A percentile compares a stretch with the other conserved stretches of the same genome.
Conservation (phyloP, 2,113 vertebrate species). For the Leucosticte australis region DNA sequence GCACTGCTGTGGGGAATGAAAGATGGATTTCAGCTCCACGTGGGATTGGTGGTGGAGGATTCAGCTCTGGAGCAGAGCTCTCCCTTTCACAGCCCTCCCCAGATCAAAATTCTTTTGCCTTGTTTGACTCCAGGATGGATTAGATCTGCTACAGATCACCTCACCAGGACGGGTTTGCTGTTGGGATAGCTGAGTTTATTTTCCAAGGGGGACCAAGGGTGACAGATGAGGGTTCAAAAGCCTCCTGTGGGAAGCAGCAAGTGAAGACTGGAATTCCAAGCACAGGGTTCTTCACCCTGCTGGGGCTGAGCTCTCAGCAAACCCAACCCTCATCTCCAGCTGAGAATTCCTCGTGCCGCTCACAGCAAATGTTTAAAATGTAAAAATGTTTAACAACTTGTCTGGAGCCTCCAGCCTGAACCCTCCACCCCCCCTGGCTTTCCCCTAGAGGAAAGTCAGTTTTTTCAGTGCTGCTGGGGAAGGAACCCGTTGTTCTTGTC, state of each 20-base stretch:
- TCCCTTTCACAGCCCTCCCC: neutral
- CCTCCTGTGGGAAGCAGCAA: neutral
- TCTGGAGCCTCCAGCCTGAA: neutral
- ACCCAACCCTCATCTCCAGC: neutral
- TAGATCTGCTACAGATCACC: neutral
- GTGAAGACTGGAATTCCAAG: neutral
- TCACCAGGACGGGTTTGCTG: neutral
- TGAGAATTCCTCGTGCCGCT: neutral
- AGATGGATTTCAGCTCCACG: neutral
- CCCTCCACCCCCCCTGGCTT: neutral
- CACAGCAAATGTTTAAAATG: neutral
- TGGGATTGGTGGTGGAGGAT: neutral
- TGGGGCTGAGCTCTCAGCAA: neutral
- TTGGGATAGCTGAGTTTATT: neutral
- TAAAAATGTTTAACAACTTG: neutral
- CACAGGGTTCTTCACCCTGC: neutral
- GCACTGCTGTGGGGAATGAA: neutral
- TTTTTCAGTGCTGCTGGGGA: neutral
- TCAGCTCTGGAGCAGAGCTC: neutral
- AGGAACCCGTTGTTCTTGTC: rapidly evolving
- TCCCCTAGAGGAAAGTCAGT: neutral
- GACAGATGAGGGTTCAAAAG: neutral
- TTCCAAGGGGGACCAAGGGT: neutral
- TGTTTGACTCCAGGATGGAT: neutral
- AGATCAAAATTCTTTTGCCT: neutral